Evolutionary conservation across 2,113 vertebrate species (phyloP), one percentile per base, ranked within the genome.

Genomic region (Greenwoodochromis staneri): DNA sequence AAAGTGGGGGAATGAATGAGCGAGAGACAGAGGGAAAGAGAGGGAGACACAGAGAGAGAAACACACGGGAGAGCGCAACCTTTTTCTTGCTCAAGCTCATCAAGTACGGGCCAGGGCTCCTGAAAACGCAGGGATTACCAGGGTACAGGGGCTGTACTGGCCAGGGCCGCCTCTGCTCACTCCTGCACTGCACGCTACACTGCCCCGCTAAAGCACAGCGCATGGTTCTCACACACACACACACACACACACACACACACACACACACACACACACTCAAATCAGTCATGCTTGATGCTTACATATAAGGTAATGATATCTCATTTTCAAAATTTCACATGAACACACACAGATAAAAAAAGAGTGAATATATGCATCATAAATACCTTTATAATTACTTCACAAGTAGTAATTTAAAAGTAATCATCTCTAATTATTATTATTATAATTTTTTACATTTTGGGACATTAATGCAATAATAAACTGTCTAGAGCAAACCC

Each of bases 121-220:
- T 99, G 98, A 99, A 99, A 99, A 98, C 97, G 97, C 91, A 96
- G 95, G 98, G 98, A 99, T 99, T 99, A 99, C 96, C 97, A 96
- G 96, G 95, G 97, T 96, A 95, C 97, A 90, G 88, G 89, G 91
- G 92, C 91, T 93, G 93, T 36, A 10, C 94, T 90, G 91, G 93
- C 87, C 93, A 31, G 84, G 96, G 97, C 97, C 95, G 96, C 97
- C 95, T 95, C 96, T 97, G 96, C 96, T 96, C 97, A 91, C 96
- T 95, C 95, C 97, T 97, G 97, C 95, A 96, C 97, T 97, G 95
- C 97, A 98, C 88, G 97, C 97, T 96, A 96, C 96, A 94, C 92
- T 96, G 96, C 95, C 71, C 94, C 51, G 87, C 91, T 96, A 95
- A 95, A 96, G 95, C 92, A 85, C 57, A 36, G 89, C 84, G 84